Conservation (phyloP, 2,797 vertebrate genomes). For the Adrianichthys oophorus region DNA sequence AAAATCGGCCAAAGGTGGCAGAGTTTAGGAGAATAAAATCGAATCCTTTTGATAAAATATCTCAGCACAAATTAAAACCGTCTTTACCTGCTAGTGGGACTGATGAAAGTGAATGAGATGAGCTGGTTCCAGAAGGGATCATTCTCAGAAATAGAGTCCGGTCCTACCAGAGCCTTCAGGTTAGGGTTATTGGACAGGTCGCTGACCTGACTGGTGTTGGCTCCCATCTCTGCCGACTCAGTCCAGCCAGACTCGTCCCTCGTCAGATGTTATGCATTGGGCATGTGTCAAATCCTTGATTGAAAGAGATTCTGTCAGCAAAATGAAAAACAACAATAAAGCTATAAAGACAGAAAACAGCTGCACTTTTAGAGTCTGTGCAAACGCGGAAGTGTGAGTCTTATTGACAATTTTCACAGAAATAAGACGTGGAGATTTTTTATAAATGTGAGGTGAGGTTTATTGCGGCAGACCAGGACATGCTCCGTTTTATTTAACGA, state of each 20-base stretch:
- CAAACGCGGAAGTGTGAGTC: neutral
- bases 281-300: constrained; percentile 43
- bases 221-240: constrained; percentile 86
- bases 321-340: neutral
- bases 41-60: neutral
- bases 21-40: neutral
- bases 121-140: constrained; percentile 99
- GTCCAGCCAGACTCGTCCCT: constrained; percentile 54
- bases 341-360: neutral
- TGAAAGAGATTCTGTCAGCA: constrained; percentile 1
- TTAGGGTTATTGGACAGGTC: constrained; percentile 91
- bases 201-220: constrained; percentile 91
- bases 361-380: no score
- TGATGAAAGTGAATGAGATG: constrained; percentile 93
- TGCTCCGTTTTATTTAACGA: constrained; percentile 9
- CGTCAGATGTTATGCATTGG: constrained; percentile 41
- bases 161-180: constrained; percentile 86
- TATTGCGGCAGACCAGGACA: constrained; percentile 35
- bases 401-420: neutral
- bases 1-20: neutral
- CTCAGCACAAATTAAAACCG: neutral
- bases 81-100: constrained; percentile 91
- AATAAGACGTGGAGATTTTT: no score
- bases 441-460: constrained; percentile 12
- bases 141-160: constrained; percentile 89